Evolutionary conservation across 92 coral and sea anemone species (phyloP).

Genomic region (Blastomussa wellsi): DNA sequence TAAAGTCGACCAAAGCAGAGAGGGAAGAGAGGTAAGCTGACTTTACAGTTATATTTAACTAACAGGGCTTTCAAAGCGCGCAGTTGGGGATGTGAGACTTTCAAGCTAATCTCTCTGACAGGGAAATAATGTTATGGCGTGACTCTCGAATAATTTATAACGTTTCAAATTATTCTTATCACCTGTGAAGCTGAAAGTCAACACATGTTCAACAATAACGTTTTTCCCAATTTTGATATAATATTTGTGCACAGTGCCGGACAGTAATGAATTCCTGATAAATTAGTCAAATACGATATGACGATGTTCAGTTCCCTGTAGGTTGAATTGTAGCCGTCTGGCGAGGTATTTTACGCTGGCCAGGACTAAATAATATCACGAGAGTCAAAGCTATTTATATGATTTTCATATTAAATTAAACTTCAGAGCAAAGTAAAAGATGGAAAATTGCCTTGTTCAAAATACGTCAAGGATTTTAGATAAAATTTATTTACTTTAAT

Average conservation of each 20-base stretch:
- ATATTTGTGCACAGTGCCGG: too few species aligned
- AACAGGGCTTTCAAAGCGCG: neutral
- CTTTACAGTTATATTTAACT: neutral
- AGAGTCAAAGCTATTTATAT: neutral
- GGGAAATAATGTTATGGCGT: neutral
- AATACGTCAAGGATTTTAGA: neutral
- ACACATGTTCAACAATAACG: neutral
- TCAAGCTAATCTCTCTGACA: neutral
- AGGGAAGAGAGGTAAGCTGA: slow-evolving; percentile 12
- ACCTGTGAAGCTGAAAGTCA: neutral
- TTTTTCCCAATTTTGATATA: neutral
- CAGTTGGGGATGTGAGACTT: too few species aligned
- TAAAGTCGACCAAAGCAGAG: slow-evolving; percentile 11
- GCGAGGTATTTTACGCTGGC: neutral
- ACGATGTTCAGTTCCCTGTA: neutral
- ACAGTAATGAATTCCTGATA: neutral
- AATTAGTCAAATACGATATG: neutral
- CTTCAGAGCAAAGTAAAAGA: neutral
- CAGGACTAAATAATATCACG: neutral
- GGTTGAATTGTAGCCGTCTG: neutral
- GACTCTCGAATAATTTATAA: neutral
- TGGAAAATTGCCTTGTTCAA: neutral
- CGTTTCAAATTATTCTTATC: neutral
- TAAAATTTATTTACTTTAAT: neutral
- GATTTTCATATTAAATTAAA: neutral